A percentile compares a stretch with the other conserved stretches of the same genome.
Evolutionary conservation across 2,888 invertebrate genomes (phyloP).

Genomic region (Oscheius myriophilus): DNA sequence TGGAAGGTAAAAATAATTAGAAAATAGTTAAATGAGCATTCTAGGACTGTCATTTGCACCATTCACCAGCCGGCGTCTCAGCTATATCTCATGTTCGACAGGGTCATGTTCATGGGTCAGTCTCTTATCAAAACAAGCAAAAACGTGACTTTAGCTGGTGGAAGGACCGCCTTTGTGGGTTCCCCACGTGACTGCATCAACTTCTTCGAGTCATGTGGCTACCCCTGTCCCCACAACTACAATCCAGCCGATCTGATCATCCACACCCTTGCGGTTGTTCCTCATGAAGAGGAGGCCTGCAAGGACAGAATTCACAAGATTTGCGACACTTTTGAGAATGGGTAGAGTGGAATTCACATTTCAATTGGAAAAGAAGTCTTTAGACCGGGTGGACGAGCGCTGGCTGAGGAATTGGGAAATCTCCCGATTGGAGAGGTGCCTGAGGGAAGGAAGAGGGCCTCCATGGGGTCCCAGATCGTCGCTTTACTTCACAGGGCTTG

Average conservation of each 20-base stretch:
- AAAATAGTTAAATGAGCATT: too few species aligned
- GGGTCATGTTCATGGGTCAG: conserved; percentile 80
- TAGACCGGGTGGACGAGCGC: conserved; percentile 46
- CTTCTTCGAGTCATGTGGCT: conserved; percentile 65
- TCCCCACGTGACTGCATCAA: conserved; percentile 73
- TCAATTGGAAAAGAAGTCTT: background rate
- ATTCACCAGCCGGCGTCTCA: conserved; percentile 70
- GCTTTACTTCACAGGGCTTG: conserved; percentile 43
- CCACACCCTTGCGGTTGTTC: conserved; percentile 86
- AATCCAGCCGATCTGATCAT: conserved; percentile 95
- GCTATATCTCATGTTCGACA: conserved; percentile 67
- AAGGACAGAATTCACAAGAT: conserved; percentile 59
- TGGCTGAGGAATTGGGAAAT: conserved; percentile 34
- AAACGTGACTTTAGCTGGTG: conserved; percentile 78
- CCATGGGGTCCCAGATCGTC: conserved; percentile 40
- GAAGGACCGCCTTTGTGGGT: conserved; percentile 84
- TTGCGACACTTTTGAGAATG: conserved; percentile 69
- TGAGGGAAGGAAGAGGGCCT: conserved; percentile 38
- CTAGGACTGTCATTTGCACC: conserved; percentile 70
- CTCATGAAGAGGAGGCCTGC: conserved; percentile 80
- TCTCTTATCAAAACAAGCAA: conserved; percentile 52
- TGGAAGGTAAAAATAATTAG: too few species aligned
- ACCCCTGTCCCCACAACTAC: conserved; percentile 81
- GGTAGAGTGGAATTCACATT: conserved; percentile 37
- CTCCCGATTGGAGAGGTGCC: conserved; percentile 39